phyloP scores from a whole-genome alignment of 1,140 invertebrate genomes.

The Panagrolaimus sp. region DNA sequence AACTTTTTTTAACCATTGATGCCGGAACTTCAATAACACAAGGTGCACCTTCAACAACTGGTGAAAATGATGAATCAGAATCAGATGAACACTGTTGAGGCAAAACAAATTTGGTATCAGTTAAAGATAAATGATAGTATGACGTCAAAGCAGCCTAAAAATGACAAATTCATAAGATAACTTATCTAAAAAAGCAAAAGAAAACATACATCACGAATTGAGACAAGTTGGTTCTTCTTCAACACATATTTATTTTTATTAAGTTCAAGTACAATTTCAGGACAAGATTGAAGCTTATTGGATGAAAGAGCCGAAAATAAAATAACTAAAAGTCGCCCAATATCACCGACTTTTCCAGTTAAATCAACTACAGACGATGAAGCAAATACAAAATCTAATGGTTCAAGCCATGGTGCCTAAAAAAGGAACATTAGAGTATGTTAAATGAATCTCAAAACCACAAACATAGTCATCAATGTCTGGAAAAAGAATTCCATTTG shows the following conservation, averaged over 20 bases:
- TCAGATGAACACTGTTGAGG: not conserved
- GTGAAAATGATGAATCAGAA: not conserved
- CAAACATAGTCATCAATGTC: not conserved
- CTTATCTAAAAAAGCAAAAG: too few relatives aligned
- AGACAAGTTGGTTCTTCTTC: not conserved
- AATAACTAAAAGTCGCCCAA: not conserved
- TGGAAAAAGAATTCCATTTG: not conserved
- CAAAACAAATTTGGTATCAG: not conserved
- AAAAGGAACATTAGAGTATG: not conserved
- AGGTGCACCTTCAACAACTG: conserved; percentile 3
- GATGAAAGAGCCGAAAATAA: not conserved
- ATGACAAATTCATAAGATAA: not conserved
- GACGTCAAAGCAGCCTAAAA: not conserved
- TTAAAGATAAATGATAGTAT: not conserved
- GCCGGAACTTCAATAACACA: not conserved
- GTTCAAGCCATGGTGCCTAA: too few relatives aligned
- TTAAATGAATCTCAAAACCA: not conserved
- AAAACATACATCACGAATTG: not conserved
- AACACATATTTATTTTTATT: not conserved
- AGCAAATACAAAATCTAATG: not conserved
- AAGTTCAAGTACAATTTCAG: not conserved
- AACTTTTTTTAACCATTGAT: not conserved
- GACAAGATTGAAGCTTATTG: not conserved
- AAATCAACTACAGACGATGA: not conserved
- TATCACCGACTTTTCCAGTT: not conserved